Evolutionary conservation across 1,140 invertebrate genomes (phyloP).

Genomic region (Riptortus pedestris): DNA sequence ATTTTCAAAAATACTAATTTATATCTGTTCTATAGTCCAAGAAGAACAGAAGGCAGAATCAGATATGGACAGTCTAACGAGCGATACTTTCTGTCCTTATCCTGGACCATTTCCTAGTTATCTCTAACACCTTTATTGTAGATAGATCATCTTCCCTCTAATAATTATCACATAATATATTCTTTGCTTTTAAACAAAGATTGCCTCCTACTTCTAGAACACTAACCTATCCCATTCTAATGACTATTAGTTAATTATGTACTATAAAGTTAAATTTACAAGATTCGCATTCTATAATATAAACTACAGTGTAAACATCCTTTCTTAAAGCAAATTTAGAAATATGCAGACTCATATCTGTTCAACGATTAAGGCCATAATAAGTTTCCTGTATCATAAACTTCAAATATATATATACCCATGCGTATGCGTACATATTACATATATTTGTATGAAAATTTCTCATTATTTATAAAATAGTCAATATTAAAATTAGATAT

Average conservation of each 20-base stretch:
- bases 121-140: too few species aligned
- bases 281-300: not conserved
- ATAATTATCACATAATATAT: slow-evolving; percentile 3
- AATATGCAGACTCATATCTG: slow-evolving; percentile 5
- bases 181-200: not conserved
- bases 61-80: too few species aligned
- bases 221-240: slow-evolving; percentile 16
- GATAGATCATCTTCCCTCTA: slow-evolving; percentile 2
- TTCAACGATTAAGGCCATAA: slow-evolving; percentile 8
- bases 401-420: slow-evolving; percentile 1
- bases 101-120: too few species aligned
- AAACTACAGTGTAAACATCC: not conserved
- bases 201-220: slow-evolving; percentile 8
- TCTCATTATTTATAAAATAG: not conserved
- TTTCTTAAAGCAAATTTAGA: not conserved
- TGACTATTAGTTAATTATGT: slow-evolving; percentile 7
- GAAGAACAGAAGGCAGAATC: too few species aligned
- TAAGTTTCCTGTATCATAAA: slow-evolving; percentile 3
- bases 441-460: too few species aligned
- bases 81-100: too few species aligned
- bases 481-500: not conserved
- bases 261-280: not conserved
- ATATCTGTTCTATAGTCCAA: too few species aligned
- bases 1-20: too few species aligned
- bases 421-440: too few species aligned